Percentiles rank a stretch among this genome's conserved stretches.
phyloP scores from a whole-genome alignment of 2,113 vertebrate species.

The Hippoglossus stenolepis region DNA sequence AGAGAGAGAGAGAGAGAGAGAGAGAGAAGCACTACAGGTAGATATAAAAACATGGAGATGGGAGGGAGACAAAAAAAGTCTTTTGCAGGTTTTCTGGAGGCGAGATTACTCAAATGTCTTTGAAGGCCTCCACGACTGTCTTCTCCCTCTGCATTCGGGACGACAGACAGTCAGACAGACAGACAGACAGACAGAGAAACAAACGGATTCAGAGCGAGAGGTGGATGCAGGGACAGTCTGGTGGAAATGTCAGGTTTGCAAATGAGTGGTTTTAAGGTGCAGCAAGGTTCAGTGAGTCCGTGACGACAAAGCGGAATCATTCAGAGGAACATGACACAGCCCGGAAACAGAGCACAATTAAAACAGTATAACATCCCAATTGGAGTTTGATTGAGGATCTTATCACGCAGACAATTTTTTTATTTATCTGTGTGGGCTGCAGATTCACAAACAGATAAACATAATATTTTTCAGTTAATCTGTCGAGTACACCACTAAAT shows the following conservation, averaged over 20 bases:
- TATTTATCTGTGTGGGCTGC: too few species aligned
- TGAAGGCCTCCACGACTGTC: constrained; percentile 45
- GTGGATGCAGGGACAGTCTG: constrained; percentile 36
- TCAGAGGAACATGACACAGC: neutral
- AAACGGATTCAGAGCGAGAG: constrained; percentile 44
- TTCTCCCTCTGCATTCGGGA: constrained; percentile 38
- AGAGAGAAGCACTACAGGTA: neutral
- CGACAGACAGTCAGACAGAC: constrained; percentile 26
- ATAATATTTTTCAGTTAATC: too few species aligned
- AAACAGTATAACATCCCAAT: neutral
- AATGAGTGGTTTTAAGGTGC: constrained; percentile 42
- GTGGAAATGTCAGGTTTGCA: constrained; percentile 52
- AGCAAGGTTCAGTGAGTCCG: constrained; percentile 22
- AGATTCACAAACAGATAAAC: too few species aligned
- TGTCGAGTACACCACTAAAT: too few species aligned
- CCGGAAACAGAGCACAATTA: neutral
- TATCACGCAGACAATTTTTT: neutral
- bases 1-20: neutral
- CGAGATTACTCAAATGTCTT: constrained; percentile 55
- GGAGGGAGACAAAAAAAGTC: constrained; percentile 24
- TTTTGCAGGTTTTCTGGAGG: constrained; percentile 53
- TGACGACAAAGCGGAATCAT: neutral
- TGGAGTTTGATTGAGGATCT: too few species aligned
- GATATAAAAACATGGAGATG: neutral
- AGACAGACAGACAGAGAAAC: constrained; percentile 34